These are phyloP conservation scores for Hippocampus barbouri DNA, from an alignment of 2,113 vertebrate species.

Conservation along the genomic window DNA sequence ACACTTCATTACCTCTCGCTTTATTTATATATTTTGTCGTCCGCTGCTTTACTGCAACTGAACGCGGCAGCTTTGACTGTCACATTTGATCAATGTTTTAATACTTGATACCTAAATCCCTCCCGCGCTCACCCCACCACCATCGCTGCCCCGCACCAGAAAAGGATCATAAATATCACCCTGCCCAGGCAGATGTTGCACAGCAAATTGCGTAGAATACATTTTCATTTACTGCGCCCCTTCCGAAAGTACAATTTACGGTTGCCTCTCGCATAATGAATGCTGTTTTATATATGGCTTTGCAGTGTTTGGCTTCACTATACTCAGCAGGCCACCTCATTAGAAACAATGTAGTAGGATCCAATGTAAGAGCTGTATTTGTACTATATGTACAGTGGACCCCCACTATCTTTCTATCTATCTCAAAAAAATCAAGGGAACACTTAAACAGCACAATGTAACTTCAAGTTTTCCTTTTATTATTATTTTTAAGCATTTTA, in stretches of 20 bases:
- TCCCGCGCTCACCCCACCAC: too few relatives aligned
- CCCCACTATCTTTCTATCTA: background rate
- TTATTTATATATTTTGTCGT: background rate
- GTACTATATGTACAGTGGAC: background rate
- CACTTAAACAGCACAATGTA: too few relatives aligned
- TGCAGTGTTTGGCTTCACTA: background rate
- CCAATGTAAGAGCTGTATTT: background rate
- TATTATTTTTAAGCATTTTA: too few relatives aligned
- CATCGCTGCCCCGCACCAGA: too few relatives aligned
- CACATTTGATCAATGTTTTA: constrained; percentile 10
- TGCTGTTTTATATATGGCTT: background rate
- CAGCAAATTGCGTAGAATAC: constrained; percentile 6
- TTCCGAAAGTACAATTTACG: background rate
- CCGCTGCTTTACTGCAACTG: background rate
- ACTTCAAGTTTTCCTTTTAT: too few relatives aligned
- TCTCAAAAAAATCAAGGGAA: too few relatives aligned
- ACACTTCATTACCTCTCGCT: constrained; percentile 4
- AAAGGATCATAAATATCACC: constrained; percentile 6
- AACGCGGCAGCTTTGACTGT: background rate
- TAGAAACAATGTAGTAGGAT: background rate
- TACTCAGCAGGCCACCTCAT: background rate
- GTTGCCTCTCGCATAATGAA: constrained; percentile 4
- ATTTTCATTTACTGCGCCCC: constrained; percentile 5
- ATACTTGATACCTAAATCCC: background rate
- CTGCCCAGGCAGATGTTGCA: background rate